Base-by-base conservation (phyloP, 2,888 invertebrate genomes). In the Shargacucullia verbasci region DNA sequence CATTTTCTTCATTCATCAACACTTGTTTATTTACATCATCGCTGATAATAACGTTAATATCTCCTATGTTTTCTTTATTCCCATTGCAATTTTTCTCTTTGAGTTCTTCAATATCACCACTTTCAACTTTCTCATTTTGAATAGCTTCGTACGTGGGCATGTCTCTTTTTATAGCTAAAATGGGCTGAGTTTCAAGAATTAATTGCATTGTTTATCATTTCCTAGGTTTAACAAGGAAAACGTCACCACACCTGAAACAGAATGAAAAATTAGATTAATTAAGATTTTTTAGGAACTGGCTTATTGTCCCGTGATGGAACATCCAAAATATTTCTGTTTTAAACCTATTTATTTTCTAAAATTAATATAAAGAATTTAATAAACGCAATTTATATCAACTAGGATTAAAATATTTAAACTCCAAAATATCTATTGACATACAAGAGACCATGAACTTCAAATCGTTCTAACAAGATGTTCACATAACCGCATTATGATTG, bases 201-300 rank as follows among this genome's bases (percentile, higher is more conserved):
- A 93, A 83, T 91, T 93, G 92, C 93, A 94, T 93, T 83, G 85
- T 92, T 81, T 83, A 80, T 74, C 89, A 87, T 90, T 80, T 86
- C 87, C 78, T 81, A 74, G 71, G 78, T 50, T 69, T 50, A 74
- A 55, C 52, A 49, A 54, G 63, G 74, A 71, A 73, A 67, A 20
- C 20, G 53, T 62, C 77, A 57, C 48, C 38, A 56, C 52, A 43
- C 73, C 90, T 90, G 87, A 67, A 91, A 87, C 45, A 60, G 43
- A 69, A 65, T 70, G 48, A 64, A 64, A 73, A 62, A 38, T 10
- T 8, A 10, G 37, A 35, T 3, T 11, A 14, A 5, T n/a, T 15
- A 13, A 31, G 12, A 12, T 14, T 29, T 29, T 29, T 29, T 9
- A 6, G 29, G 5, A 29, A 29, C 4, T 20, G 4, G n/a, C n/a